These are phyloP conservation scores for Apodemus agrarius DNA, from an alignment of 2,797 vertebrate species.

Conservation along the genomic window DNA sequence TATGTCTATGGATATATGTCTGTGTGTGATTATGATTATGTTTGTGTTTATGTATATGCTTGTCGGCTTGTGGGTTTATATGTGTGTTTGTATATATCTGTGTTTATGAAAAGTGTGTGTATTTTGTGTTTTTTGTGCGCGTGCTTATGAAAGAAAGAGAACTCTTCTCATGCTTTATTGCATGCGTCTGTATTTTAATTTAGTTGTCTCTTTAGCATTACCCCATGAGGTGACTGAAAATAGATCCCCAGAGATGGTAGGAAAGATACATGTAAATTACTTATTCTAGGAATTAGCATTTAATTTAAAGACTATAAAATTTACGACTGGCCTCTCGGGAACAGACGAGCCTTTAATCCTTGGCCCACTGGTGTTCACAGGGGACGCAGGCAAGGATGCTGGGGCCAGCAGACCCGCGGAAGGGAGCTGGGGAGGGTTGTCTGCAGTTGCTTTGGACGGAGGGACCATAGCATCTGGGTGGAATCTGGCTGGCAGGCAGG, in stretches of 20 bases:
- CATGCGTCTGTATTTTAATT: conserved; percentile 47
- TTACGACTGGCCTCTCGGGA: conserved; percentile 1
- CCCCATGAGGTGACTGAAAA: conserved; percentile 52
- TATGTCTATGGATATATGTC: background rate
- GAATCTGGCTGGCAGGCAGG: background rate
- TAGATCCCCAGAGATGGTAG: conserved; percentile 43
- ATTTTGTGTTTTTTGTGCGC: background rate
- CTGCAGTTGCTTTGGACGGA: background rate
- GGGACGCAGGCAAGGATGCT: background rate
- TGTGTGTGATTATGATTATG: background rate
- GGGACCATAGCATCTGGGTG: background rate
- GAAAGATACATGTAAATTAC: conserved; percentile 61
- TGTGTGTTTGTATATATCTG: background rate
- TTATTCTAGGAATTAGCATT: conserved; percentile 63
- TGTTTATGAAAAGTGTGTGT: background rate
- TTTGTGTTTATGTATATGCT: background rate
- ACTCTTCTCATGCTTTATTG: background rate
- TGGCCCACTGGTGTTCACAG: background rate
- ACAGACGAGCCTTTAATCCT: background rate
- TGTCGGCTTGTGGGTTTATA: background rate
- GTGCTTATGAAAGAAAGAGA: background rate
- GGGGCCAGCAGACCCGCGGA: no score
- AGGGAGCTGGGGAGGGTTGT: background rate
- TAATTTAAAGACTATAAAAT: conserved; percentile 60
- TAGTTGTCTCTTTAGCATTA: conserved; percentile 43